Percentiles rank a stretch among this genome's conserved stretches.
Conservation (phyloP, 2,797 vertebrate species). For the Dryobates pubescens region DNA sequence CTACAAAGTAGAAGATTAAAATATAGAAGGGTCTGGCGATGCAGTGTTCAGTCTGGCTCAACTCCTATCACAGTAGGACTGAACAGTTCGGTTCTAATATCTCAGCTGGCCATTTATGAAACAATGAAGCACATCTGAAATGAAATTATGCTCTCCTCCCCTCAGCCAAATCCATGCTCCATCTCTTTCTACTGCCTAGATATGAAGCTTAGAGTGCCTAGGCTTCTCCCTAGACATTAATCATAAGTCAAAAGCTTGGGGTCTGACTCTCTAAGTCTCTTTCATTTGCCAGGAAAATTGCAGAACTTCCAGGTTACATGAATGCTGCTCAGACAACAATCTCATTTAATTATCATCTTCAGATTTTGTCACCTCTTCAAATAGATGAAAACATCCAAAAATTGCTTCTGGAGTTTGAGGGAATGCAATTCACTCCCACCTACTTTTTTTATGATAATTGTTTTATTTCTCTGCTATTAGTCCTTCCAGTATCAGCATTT, state of each 20-base stretch:
- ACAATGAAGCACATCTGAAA: constrained; percentile 35
- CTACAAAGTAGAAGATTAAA: not conserved
- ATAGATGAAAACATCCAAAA: not conserved
- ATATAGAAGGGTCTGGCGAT: not conserved
- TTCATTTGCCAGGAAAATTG: constrained; percentile 16
- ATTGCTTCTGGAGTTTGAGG: not conserved
- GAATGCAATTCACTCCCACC: not conserved
- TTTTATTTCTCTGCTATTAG: not conserved
- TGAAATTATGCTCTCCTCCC: not conserved
- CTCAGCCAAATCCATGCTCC: constrained; percentile 29
- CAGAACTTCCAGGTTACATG: not conserved
- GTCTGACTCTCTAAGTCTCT: not conserved
- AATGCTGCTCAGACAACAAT: not conserved
- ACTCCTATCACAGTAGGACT: not conserved
- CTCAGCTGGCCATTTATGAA: constrained; percentile 16
- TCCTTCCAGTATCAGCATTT: not conserved
- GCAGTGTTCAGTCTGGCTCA: constrained; percentile 11
- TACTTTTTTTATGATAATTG: not conserved
- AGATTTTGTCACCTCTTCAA: not conserved
- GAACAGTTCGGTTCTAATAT: constrained; percentile 25
- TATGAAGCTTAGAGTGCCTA: constrained; percentile 5
- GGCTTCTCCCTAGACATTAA: constrained; percentile 35
- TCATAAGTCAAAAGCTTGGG: constrained; percentile 33
- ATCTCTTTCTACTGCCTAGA: constrained; percentile 13
- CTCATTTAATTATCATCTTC: not conserved